Evolutionary conservation across 2,113 vertebrate species (phyloP), one percentile per base, ranked within the genome.

Genomic region (Catharus bicknelli): DNA sequence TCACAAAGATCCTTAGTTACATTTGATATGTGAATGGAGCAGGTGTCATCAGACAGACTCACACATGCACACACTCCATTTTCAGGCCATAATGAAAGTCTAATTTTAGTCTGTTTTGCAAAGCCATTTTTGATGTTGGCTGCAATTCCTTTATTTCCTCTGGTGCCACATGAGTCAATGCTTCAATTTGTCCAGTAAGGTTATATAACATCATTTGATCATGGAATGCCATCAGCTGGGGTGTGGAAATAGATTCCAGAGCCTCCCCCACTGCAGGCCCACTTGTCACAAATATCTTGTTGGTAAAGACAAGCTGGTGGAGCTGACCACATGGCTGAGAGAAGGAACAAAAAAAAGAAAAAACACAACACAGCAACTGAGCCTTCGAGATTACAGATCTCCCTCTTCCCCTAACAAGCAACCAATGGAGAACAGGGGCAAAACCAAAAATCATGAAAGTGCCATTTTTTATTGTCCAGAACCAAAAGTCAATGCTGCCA

Each of bases 331-430:
- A 20, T 62, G 57, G 26, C 26, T 6, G 1, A 30, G 38, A 43
- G 30, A 42, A 30, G 51, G 21, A 40, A 53, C 47, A 45, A 30
- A 34, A 38, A 30, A 53, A 36, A 36, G 20, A 13, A 83, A 61
- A 53, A 72, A 36, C 10, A n/a, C 20, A 29, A 10, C 26, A 32
- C 10, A 29, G 32, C 61, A 45, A 26, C 26, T 17, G 20, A 62
- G 21, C 32, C 26, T 62, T 45, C 0, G 0, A 0, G 0, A 36
- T 72, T 45, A 21, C 26, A 72, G 26, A 53, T 42, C 16, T 45
- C 57, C 32, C 19, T 82, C 25, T 36, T 34, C 13, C 26, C 38
- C 16, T 72, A 16, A 53, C 43, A 61, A 45, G 9, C 5, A 2
- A 9, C 26, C 38, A 72, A 4, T 0, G 0, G 32, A 32, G 32